These are phyloP conservation scores for Drosophila leonis DNA, from an alignment of 2,888 invertebrate species.

Conservation along the genomic window DNA sequence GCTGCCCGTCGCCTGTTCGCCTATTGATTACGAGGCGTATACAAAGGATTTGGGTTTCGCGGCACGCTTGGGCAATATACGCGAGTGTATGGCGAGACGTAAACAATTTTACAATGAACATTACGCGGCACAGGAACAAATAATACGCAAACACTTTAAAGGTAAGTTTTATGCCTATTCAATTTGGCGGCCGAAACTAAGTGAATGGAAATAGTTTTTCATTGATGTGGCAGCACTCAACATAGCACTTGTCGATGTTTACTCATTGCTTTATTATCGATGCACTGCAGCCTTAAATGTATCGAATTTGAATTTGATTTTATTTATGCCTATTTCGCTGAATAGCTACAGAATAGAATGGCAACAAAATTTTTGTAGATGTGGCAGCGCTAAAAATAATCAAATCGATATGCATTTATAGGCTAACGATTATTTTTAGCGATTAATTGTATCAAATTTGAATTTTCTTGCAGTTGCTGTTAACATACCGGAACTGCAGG, in stretches of 20 bases:
- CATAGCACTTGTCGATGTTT: background rate
- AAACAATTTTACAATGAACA: conserved; percentile 78
- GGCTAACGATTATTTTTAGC: background rate
- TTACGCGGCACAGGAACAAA: conserved; percentile 79
- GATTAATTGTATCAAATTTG: background rate
- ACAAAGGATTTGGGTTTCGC: conserved; percentile 85
- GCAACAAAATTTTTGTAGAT: background rate
- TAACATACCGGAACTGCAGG: conserved; percentile 84
- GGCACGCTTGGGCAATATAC: conserved; percentile 86
- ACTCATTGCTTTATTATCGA: background rate
- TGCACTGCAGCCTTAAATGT: background rate
- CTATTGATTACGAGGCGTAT: conserved; percentile 84
- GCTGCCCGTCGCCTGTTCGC: conserved; percentile 86
- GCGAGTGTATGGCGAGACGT: conserved; percentile 80
- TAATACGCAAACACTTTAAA: conserved; percentile 83
- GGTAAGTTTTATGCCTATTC: conserved; percentile 51
- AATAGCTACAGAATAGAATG: no score
- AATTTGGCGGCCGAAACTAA: conserved; percentile 10
- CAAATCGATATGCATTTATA: background rate
- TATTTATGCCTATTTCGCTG: no score
- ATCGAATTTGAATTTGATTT: background rate
- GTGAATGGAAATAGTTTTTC: conserved; percentile 17
- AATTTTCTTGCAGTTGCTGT: conserved; percentile 28
- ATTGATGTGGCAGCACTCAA: conserved; percentile 5
- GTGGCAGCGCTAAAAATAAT: background rate